Evolutionary conservation across 1,140 invertebrate genomes (phyloP).

Genomic region (Adoxophyes honmai): DNA sequence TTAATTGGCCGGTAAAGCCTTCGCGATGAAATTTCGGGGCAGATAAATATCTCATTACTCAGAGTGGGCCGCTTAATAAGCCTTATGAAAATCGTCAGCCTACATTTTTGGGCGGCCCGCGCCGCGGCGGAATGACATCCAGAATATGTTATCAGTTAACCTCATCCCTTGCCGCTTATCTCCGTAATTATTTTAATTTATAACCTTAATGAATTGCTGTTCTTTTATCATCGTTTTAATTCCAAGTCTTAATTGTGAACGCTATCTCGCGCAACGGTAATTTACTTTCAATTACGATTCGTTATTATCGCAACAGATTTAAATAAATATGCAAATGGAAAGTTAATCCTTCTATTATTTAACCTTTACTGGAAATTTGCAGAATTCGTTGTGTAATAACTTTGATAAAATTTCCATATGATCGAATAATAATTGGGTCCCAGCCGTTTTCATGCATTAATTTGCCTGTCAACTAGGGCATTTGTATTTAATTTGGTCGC

Average conservation of each 20-base stretch:
- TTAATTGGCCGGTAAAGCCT: constrained; percentile 6
- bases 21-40: neutral
- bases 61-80: neutral
- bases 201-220: constrained; percentile 9
- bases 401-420: neutral
- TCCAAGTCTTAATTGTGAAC: neutral
- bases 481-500: too few relatives aligned
- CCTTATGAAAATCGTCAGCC: neutral
- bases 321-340: neutral
- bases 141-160: neutral
- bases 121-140: neutral
- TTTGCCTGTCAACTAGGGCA: neutral
- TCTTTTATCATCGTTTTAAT: constrained; percentile 7
- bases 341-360: neutral
- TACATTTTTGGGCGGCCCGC: neutral
- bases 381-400: neutral
- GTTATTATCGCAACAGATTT: neutral
- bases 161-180: neutral
- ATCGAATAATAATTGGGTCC: constrained; percentile 1
- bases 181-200: constrained; percentile 4
- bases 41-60: neutral
- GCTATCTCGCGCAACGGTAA: neutral
- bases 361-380: neutral
- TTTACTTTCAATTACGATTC: constrained; percentile 9
- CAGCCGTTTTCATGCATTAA: neutral